Evolutionary conservation across 2,888 invertebrate species (phyloP).

Genomic region (Ophion ventricosus): DNA sequence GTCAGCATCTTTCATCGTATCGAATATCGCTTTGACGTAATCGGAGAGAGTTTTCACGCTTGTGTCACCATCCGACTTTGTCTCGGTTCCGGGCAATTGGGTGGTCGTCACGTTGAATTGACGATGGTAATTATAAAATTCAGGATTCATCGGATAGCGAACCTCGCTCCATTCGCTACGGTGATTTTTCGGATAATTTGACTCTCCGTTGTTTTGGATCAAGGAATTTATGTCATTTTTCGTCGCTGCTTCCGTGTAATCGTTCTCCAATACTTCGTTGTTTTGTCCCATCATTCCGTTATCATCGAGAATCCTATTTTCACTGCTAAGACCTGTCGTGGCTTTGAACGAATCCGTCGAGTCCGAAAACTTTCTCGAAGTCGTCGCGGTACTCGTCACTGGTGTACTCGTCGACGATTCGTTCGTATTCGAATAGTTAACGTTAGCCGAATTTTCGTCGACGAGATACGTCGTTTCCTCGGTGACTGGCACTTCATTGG

Average conservation of each 20-base stretch:
- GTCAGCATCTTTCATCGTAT: slow-evolving; percentile 79
- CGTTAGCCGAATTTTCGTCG: slow-evolving; percentile 72
- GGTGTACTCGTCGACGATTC: slow-evolving; percentile 42
- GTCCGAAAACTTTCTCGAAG: slow-evolving; percentile 78
- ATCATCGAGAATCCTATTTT: slow-evolving; percentile 68
- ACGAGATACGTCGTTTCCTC: slow-evolving; percentile 75
- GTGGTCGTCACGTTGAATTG: slow-evolving; percentile 53
- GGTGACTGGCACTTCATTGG: slow-evolving; percentile 60
- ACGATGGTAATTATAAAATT: slow-evolving; percentile 54
- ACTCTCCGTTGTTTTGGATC: slow-evolving; percentile 72
- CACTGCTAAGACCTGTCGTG: slow-evolving; percentile 76
- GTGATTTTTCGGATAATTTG: slow-evolving; percentile 80
- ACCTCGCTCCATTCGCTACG: slow-evolving; percentile 80
- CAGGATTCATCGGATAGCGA: slow-evolving; percentile 71
- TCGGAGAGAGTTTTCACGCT: slow-evolving; percentile 75
- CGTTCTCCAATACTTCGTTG: slow-evolving; percentile 49
- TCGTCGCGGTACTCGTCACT: slow-evolving; percentile 65
- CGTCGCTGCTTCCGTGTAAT: slow-evolving; percentile 25
- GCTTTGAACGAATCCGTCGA: slow-evolving; percentile 81
- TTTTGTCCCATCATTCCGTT: slow-evolving; percentile 73
- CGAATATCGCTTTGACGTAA: slow-evolving; percentile 81
- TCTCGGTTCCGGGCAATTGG: slow-evolving; percentile 64
- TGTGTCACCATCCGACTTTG: slow-evolving; percentile 62
- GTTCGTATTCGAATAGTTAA: slow-evolving; percentile 23
- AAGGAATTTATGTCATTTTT: slow-evolving; percentile 75